Conservation (phyloP, 1,140 invertebrate genomes). For the Ips nitidus region DNA sequence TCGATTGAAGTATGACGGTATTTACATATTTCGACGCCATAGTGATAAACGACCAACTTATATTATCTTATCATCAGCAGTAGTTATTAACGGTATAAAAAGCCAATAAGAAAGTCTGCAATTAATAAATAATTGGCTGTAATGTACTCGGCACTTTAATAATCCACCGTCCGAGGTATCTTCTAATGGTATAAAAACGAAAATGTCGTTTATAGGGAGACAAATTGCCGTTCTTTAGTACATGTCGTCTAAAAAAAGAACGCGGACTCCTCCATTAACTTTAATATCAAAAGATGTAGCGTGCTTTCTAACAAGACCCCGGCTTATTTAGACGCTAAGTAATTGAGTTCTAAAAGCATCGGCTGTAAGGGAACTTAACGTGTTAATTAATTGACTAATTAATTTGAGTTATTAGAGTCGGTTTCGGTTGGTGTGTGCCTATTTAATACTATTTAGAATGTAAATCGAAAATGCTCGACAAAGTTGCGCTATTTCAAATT, state of each 20-base stretch:
- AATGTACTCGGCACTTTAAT: no score
- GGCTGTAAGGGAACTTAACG: constrained; percentile 8
- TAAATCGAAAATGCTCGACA: background rate
- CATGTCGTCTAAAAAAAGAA: constrained; percentile 1
- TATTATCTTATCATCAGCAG: no score
- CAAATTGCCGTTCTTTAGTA: background rate
- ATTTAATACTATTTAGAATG: background rate
- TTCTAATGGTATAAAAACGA: background rate
- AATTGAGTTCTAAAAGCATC: constrained; percentile 24
- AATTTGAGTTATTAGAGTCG: constrained; percentile 13
- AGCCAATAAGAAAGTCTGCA: no score
- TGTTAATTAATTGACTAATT: constrained; percentile 24
- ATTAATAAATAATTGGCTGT: no score
- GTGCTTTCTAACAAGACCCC: background rate
- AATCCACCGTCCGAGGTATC: background rate
- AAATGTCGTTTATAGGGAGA: background rate
- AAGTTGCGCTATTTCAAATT: no score
- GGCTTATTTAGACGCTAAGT: constrained; percentile 8
- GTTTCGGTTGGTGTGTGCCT: background rate
- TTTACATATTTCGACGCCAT: no score
- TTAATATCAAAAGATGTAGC: constrained; percentile 5
- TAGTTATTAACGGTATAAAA: no score
- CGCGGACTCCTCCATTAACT: background rate
- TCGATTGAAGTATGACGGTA: no score
- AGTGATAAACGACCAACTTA: no score